These are phyloP conservation scores for Eupithecia subumbrata DNA, from an alignment of 2,888 invertebrate species.

Conservation along the genomic window DNA sequence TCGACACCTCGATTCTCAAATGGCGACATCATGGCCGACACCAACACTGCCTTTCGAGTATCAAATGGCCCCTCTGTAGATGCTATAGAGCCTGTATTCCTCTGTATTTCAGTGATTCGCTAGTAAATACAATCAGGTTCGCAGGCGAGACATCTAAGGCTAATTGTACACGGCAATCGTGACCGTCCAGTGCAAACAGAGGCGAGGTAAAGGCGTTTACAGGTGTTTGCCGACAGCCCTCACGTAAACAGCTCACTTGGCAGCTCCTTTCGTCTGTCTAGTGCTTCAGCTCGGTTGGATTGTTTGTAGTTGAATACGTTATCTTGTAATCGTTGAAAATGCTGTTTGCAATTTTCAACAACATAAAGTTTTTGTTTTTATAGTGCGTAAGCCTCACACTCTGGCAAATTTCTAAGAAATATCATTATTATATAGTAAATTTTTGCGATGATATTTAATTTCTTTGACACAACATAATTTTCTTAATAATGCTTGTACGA, in stretches of 20 bases:
- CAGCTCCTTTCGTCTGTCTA: constrained; percentile 62
- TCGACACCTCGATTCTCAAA: constrained; percentile 56
- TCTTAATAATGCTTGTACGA: not conserved
- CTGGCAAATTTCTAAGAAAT: no score
- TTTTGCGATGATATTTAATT: no score
- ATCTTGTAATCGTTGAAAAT: constrained; percentile 13
- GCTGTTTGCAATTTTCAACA: not conserved
- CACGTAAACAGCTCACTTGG: constrained; percentile 75
- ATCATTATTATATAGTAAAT: no score
- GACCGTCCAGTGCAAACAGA: constrained; percentile 75
- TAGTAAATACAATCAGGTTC: constrained; percentile 53
- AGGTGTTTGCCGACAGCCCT: constrained; percentile 78
- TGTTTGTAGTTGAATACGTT: constrained; percentile 33
- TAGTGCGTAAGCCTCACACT: no score
- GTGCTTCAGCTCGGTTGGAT: constrained; percentile 35
- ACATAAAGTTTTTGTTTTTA: no score
- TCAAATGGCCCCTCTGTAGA: constrained; percentile 17
- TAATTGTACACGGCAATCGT: constrained; percentile 77
- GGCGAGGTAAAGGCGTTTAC: constrained; percentile 68
- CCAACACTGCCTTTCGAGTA: constrained; percentile 26
- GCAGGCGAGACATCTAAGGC: constrained; percentile 70
- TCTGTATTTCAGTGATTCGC: constrained; percentile 13
- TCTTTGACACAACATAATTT: not conserved
- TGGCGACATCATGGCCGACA: constrained; percentile 54
- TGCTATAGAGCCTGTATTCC: constrained; percentile 35